Percentiles rank a stretch among this genome's conserved stretches.
These are phyloP conservation scores for Symphodus melops DNA, from an alignment of 2,113 vertebrate genomes.

Conservation along the genomic window DNA sequence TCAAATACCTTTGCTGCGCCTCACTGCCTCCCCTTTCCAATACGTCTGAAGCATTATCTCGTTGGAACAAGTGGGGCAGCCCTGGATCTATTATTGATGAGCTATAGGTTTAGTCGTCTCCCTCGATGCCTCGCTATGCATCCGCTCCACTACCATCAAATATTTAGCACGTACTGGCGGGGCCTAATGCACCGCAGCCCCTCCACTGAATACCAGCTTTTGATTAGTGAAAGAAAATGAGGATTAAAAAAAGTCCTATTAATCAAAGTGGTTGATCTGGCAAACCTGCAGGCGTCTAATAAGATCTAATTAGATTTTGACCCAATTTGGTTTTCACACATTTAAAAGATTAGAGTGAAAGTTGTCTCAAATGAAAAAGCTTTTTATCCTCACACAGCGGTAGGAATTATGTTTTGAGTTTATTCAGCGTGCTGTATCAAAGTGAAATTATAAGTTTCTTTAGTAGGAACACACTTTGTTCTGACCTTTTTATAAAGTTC, in stretches of 20 bases:
- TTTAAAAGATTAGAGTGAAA: slow-evolving; percentile 52
- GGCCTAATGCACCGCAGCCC: slow-evolving; percentile 45
- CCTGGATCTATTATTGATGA: slow-evolving; percentile 78
- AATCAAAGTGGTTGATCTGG: slow-evolving; percentile 60
- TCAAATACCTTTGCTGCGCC: slow-evolving; percentile 67
- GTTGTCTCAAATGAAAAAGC: slow-evolving; percentile 33
- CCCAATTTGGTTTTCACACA: slow-evolving; percentile 34
- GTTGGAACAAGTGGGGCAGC: slow-evolving; percentile 46
- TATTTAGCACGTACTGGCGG: slow-evolving; percentile 77
- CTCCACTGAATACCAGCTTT: slow-evolving; percentile 63
- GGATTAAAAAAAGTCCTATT: slow-evolving; percentile 30
- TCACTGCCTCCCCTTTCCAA: slow-evolving; percentile 50
- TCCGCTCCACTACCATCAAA: slow-evolving; percentile 70
- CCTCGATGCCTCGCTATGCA: slow-evolving; percentile 43
- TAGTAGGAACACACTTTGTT: not conserved
- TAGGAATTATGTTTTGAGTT: not conserved
- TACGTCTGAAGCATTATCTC: slow-evolving; percentile 67
- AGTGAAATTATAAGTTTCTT: not conserved
- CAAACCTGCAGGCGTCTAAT: slow-evolving; percentile 39
- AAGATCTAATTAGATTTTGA: slow-evolving; percentile 49
- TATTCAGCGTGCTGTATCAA: not conserved
- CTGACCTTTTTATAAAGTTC: too few species aligned
- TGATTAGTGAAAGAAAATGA: slow-evolving; percentile 66
- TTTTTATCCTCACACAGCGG: slow-evolving; percentile 8
- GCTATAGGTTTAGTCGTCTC: slow-evolving; percentile 71